Base-by-base conservation (phyloP, 2,888 invertebrate genomes). In the Troides helena region DNA sequence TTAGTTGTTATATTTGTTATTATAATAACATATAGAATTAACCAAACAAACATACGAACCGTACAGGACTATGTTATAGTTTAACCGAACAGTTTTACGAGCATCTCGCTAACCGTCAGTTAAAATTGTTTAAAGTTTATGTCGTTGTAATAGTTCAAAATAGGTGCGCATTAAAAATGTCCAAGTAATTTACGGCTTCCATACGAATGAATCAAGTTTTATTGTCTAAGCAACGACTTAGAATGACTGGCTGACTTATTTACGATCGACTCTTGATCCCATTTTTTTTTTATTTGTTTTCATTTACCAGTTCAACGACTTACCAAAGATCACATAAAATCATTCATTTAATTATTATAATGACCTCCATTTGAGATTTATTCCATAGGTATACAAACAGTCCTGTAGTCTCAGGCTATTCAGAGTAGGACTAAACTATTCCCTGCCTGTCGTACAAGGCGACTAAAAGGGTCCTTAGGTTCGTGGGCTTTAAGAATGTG, bases 111-210 rank as follows among this genome's bases (percentile, higher is more conserved):
- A 62, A 68, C 65, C 63, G 67, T 66, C 67, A 62, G 68, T 70
- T 79, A 81, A 83, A 83, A 80, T 81, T 74, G 81, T 82, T 82
- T 81, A 84, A 81, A 79, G 78, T 87, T 87, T 82, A 88, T 82
- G 83, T 80, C 81, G 76, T 80, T 77, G 89, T 89, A 88, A 91
- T 89, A 88, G 90, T 86, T 88, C 86, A 87, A 88, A 91, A 89
- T 88, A 83, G 86, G 83, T 77, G 76, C 81, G 83, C 81, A 87
- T 88, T 88, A 86, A 88, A 90, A 83, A 81, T 85, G 89, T 89
- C 90, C 82, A 77, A 63, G 74, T 83, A 81, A 89, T 89, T 90
- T 90, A 90, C 81, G 84, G 80, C 78, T 79, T 76, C 78, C 78
- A 79, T 81, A 76, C 74, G 76, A 80, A 85, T 86, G 85, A 88